These are phyloP conservation scores for Limanda limanda DNA, from an alignment of 2,113 vertebrate species.

Conservation along the genomic window DNA sequence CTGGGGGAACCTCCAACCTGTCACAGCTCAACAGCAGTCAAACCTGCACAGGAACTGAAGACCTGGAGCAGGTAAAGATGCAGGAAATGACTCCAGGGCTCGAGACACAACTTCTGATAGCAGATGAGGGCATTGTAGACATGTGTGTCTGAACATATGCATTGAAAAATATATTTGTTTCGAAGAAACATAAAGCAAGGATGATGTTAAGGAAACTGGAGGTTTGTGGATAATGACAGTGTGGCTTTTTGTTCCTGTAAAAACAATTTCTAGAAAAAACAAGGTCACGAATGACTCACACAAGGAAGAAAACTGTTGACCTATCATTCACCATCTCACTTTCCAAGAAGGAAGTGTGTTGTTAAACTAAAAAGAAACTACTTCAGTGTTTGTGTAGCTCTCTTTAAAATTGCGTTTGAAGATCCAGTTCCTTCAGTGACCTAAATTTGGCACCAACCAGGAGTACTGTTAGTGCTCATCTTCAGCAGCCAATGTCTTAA, in stretches of 20 bases:
- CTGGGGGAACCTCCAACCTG: conserved; percentile 53
- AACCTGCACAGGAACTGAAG: accelerated
- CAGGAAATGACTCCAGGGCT: conserved; percentile 1
- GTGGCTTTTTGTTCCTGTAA: conserved; percentile 8
- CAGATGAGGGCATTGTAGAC: conserved; percentile 48
- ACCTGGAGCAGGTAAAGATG: conserved; percentile 43
- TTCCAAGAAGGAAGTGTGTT: not conserved
- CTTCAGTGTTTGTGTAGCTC: not conserved
- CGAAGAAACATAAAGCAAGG: not conserved
- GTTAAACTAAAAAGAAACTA: not conserved
- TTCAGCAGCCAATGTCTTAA: not conserved
- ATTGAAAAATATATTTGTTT: not conserved
- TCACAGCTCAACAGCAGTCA: not conserved
- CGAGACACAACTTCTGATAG: not conserved
- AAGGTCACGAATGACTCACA: not conserved
- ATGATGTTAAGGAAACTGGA: not conserved
- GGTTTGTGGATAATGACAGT: conserved; percentile 1
- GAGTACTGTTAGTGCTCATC: not conserved
- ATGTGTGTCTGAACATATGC: conserved; percentile 41
- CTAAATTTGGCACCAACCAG: not conserved
- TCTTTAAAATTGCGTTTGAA: not conserved
- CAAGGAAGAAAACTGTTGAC: not conserved
- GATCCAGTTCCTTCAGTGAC: not conserved
- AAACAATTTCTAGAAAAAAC: not conserved
- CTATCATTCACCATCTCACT: not conserved